Evolutionary conservation across 2,797 vertebrate genomes (phyloP).

Genomic region (Enteromius viviparus): DNA sequence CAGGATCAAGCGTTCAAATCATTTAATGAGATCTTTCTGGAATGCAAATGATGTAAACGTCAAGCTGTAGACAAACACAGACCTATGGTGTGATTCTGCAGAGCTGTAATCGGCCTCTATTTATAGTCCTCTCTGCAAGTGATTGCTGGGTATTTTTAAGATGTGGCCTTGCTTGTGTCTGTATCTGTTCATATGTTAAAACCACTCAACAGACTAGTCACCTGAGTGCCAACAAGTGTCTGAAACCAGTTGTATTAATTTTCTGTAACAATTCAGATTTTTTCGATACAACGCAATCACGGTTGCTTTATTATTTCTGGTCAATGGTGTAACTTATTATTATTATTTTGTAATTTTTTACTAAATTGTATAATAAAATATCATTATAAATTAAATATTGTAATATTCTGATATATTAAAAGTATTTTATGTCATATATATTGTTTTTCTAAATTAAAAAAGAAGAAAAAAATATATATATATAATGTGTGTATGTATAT

Average conservation of each 20-base stretch:
- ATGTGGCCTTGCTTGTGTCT: constrained; percentile 26
- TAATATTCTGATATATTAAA: neutral
- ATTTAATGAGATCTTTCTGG: neutral
- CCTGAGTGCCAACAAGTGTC: neutral
- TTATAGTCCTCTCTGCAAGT: constrained; percentile 44
- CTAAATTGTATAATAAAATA: neutral
- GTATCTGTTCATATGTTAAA: constrained; percentile 40
- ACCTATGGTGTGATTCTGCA: neutral
- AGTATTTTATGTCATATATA: too few relatives aligned
- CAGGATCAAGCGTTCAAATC: neutral
- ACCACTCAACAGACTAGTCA: neutral
- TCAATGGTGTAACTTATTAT: neutral
- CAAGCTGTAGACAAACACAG: constrained; percentile 4
- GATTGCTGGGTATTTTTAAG: constrained; percentile 49
- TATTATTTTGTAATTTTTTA: neutral
- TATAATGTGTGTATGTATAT: too few relatives aligned
- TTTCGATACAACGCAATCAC: neutral
- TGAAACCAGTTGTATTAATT: neutral
- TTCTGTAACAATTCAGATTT: neutral
- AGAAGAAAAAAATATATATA: too few relatives aligned
- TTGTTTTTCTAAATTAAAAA: too few relatives aligned
- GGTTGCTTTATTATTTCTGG: neutral
- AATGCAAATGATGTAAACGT: constrained; percentile 7
- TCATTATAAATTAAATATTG: neutral
- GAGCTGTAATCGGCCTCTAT: constrained; percentile 21